phyloP scores from a whole-genome alignment of 2,797 vertebrate genomes.

The Darevskia mixta region DNA sequence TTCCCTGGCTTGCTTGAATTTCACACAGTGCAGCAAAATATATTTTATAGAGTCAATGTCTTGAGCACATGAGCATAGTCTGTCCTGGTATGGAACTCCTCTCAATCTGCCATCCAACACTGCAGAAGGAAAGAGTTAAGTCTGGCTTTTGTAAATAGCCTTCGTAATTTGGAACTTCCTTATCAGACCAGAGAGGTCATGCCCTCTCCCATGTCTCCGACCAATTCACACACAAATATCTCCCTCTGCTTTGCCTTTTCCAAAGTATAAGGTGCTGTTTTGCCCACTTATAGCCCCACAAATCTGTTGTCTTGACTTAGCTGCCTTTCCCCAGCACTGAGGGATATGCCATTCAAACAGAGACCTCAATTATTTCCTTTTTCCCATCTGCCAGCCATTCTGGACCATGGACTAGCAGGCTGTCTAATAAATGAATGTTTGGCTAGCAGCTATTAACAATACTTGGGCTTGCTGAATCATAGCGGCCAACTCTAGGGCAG shows the following conservation, averaged over 20 bases:
- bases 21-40: too few species aligned
- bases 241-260: neutral
- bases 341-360: neutral
- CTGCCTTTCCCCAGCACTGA: neutral
- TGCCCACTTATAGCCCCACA: neutral
- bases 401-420: neutral
- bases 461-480: neutral
- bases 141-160: too few species aligned
- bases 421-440: neutral
- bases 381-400: neutral
- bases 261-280: neutral
- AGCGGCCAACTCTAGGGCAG: neutral
- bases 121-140: too few species aligned
- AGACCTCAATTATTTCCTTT: too few species aligned
- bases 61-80: too few species aligned
- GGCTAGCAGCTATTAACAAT: neutral
- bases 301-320: neutral
- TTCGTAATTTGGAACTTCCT: neutral
- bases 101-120: too few species aligned
- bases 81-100: too few species aligned
- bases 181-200: neutral
- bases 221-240: too few species aligned
- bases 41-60: too few species aligned
- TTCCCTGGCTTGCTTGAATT: too few species aligned
- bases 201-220: neutral